Base-by-base conservation (phyloP, 2,888 invertebrate genomes). In the Trachelus stipa region DNA sequence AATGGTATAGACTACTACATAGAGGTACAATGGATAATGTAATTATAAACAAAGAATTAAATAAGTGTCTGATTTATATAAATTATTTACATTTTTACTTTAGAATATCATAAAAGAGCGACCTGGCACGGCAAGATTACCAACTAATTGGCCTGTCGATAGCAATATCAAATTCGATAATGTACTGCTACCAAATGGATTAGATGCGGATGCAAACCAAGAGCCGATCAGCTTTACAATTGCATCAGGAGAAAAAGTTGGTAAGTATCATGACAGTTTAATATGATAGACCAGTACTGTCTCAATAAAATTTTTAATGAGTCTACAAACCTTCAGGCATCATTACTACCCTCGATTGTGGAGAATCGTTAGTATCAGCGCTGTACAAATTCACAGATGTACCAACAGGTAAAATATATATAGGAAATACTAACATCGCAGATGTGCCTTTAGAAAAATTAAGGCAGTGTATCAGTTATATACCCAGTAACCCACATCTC, bases 101-200 rank as follows among this genome's bases (percentile, higher is more conserved):
- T 12, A 87, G 86, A 83, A 81, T 71, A 80, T 87, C 76, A 83
- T 84, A 1, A 86, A 86, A 77, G 87, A 87, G 81, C 81, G 78
- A 68, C 82, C 82, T 68, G 82, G 81, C 31, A 74, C 73, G 1
- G 77, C 81, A 11, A 78, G 78, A 35, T 74, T 84, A 12, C 80
- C 82, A 0, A 77, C 76, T 11, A 81, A 80, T 73, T 87, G 87
- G 87, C 86, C 85, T 15, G 74, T 76, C n/a, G 83, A 85, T 56
- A 83, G 83, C 31, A 84, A 83, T 77, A 80, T 87, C 15, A 84
- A 83, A 76, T 87, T 86, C 75, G 80, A 84, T n/a, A 84, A 85
- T 56, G 87, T 87, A 37, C 73, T 81, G 12, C 76, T 87, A 1
- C 73, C 76, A 37, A 82, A 74, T 73, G 81, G 73, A 15, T 73